Evolutionary conservation across 2,797 vertebrate species (phyloP), one percentile per base, ranked within the genome.

Genomic region (Squalus acanthias): DNA sequence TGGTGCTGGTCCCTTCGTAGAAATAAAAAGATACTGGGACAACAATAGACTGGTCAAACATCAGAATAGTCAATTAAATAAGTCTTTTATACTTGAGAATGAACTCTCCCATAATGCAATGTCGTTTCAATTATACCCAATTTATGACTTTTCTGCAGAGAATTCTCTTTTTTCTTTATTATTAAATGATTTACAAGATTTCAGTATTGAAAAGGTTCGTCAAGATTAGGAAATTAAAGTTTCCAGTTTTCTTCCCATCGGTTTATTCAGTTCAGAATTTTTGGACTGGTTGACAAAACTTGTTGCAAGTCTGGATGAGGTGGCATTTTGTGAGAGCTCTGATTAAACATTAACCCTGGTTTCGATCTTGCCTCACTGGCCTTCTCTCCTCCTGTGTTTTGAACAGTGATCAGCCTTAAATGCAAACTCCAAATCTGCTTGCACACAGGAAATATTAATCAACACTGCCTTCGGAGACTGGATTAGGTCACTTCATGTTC

Each of bases 401-500:
- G 65, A 76, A 57, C 46, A 20, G 69, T 95, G 94, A 76, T 70
- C 94, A 76, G 17, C 50, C 57, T 95, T 50, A 76, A 95, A 76
- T 53, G 70, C 46, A 76, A 95, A 33, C 94, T 72, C 70, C 6
- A 24, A n/a, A 69, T 76, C 94, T 39, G 15, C 92, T 50, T 96
- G 96, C 95, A 96, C 91, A 96, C 91, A 91, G 97, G 96, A 97
- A 96, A 96, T 94, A 82, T 82, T 96, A 96, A 96, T 97, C 96
- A 33, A 96, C 15, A 22, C 46, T 72, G 96, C 96, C 96, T 96
- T 96, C 89, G 22, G 17, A 96, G 97, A 97, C 97, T 96, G 93
- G 8, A 67, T 96, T 96, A 98, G 98, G 97, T 98, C 98, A 98
- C 95, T 93, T 96, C 96, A 96, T 93, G 63, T 97, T 97, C 97